Base-by-base conservation (phyloP, 2,888 invertebrate genomes). In the Geophilus truncorum region DNA sequence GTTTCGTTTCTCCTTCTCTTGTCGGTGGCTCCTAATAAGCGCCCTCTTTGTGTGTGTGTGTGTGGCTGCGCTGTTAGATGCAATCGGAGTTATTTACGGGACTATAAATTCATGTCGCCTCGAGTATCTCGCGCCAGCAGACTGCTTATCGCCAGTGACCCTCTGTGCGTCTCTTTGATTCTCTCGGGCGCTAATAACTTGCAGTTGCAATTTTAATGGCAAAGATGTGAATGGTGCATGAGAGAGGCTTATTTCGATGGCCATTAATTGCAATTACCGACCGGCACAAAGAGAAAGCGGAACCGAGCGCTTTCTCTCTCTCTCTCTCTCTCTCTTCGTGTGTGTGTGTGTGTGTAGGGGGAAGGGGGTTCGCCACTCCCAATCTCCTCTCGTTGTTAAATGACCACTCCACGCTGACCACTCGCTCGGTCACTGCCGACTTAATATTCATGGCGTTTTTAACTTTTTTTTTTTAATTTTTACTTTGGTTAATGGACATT, bases 41-140 rank as follows among this genome's bases (percentile, higher is more conserved):
- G 57, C 57, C 57, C 57, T 34, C 76, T 62, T 18, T 62, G 21
- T 62, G n/a, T 21, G 57, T 62, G 57, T 62, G 21, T 62, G 57
- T 62, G 57, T 62, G 57, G 57, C 57, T 62, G 57, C 51, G 36
- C 45, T 32, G 45, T 79, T 79, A 79, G 79, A 79, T 79, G 79
- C 79, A 79, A 79, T 79, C 79, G 57, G 23, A 45, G 57, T 79
- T 79, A 79, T 79, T 79, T 79, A 79, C 79, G 79, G 25, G 45
- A 79, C 79, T 79, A 79, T 79, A 34, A 79, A 79, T 79, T 79
- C 79, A 45, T 79, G 79, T 36, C 45, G 28, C 79, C 57, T 45
- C 28, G 57, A 34, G 78, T 79, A 79, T 79, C 79, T 45, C 57
- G 79, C 45, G 30, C 21, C n/a, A 45, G n/a, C 79, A 79, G 79